These are phyloP conservation scores for Drosophila pseudotakahashii DNA, from an alignment of 2,888 invertebrate species.

Conservation along the genomic window DNA sequence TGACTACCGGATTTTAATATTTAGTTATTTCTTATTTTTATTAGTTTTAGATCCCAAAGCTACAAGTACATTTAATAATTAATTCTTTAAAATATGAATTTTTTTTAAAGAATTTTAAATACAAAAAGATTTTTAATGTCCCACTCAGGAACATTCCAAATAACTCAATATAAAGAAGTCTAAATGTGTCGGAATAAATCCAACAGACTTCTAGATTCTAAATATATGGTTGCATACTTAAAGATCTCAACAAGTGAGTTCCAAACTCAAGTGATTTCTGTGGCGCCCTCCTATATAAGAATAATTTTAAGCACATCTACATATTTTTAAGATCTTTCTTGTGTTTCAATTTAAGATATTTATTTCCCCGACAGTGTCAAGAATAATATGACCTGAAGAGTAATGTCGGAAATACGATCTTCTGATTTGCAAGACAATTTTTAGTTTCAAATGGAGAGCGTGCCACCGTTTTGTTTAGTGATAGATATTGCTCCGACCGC, in stretches of 20 bases:
- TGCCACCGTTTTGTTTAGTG: conserved; percentile 3
- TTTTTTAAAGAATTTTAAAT: too few species aligned
- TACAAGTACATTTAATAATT: background rate
- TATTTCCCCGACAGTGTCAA: background rate
- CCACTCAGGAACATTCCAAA: too few species aligned
- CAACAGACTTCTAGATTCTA: too few species aligned
- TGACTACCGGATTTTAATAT: background rate
- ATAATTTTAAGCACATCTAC: background rate
- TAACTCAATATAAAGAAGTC: too few species aligned
- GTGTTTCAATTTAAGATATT: too few species aligned
- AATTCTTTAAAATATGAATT: background rate
- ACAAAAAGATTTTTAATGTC: too few species aligned
- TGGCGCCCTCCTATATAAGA: background rate
- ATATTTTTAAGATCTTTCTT: too few species aligned
- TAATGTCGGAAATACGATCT: background rate
- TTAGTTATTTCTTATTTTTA: background rate
- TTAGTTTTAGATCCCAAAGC: background rate
- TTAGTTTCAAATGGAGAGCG: background rate
- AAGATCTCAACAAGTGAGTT: background rate
- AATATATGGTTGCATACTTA: too few species aligned
- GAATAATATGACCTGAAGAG: background rate
- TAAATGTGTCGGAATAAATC: too few species aligned
- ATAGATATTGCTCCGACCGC: conserved; percentile 8
- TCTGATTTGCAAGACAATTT: background rate
- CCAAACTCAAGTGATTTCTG: background rate